These are phyloP conservation scores for Blomia tropicalis DNA, from an alignment of 2,888 invertebrate species.

Conservation along the genomic window DNA sequence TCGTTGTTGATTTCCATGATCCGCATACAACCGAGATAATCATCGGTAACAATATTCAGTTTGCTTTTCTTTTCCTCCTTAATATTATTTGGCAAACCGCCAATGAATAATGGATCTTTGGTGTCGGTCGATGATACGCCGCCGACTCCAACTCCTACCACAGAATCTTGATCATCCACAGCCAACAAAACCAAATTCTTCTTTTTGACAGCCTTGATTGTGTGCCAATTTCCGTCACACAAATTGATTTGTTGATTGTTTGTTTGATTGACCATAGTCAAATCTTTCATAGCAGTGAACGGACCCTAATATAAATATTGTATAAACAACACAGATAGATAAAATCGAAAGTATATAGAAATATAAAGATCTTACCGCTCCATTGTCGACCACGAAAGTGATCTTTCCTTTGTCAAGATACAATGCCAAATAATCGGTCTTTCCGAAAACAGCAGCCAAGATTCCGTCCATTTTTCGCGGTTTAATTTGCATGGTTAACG, in stretches of 20 bases:
- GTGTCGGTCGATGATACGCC: constrained; percentile 56
- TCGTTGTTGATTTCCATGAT: constrained; percentile 36
- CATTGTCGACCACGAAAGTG: constrained; percentile 60
- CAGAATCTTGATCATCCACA: constrained; percentile 61
- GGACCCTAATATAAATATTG: too few relatives aligned
- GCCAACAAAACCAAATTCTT: constrained; percentile 72
- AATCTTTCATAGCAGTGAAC: constrained; percentile 44
- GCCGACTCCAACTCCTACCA: constrained; percentile 52
- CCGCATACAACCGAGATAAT: constrained; percentile 62
- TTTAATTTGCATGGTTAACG: constrained; percentile 66
- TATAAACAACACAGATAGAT: background rate
- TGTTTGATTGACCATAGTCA: too few relatives aligned
- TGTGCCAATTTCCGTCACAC: constrained; percentile 92
- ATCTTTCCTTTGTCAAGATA: constrained; percentile 74
- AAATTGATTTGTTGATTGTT: constrained; percentile 53
- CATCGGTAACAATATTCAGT: constrained; percentile 33
- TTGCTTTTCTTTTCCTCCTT: constrained; percentile 51
- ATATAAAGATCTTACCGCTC: constrained; percentile 6
- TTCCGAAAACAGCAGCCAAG: constrained; percentile 66
- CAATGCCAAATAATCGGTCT: constrained; percentile 62
- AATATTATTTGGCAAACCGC: constrained; percentile 55
- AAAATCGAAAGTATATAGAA: too few relatives aligned
- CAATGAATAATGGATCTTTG: constrained; percentile 69
- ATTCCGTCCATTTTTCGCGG: constrained; percentile 69
- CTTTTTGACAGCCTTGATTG: constrained; percentile 62